phyloP scores from a whole-genome alignment of 2,113 vertebrate genomes.

The Corythaixoides concolor region DNA sequence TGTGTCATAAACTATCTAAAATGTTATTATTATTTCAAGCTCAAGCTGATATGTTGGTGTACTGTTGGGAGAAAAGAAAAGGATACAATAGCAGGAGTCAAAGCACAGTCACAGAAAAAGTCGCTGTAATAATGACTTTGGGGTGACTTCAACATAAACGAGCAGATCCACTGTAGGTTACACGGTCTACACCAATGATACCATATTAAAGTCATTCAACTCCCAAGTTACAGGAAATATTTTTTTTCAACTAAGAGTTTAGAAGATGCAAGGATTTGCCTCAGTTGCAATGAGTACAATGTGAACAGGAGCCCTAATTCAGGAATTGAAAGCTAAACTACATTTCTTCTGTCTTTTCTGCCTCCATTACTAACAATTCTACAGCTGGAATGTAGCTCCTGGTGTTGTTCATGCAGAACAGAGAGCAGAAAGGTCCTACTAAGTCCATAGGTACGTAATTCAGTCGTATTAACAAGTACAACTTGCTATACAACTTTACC shows the following conservation, averaged over 20 bases:
- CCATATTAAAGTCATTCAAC: background rate
- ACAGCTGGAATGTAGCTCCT: background rate
- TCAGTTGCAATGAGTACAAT: background rate
- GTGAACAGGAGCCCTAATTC: background rate
- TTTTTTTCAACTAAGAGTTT: background rate
- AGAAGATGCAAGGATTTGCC: background rate
- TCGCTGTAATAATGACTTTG: background rate
- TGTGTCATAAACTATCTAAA: constrained; percentile 59
- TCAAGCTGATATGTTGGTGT: background rate
- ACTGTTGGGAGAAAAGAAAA: background rate
- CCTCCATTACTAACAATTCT: background rate
- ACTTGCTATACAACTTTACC: background rate
- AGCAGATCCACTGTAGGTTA: background rate
- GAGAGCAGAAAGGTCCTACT: background rate
- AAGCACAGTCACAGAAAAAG: constrained; percentile 23
- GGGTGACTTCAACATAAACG: background rate
- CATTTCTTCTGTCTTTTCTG: background rate
- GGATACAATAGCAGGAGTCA: background rate
- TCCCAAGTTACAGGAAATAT: background rate
- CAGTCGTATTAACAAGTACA: background rate
- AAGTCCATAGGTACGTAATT: background rate
- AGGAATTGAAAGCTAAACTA: background rate
- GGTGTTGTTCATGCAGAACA: background rate
- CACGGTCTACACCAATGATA: background rate
- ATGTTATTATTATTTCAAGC: constrained; percentile 51